Conservation (phyloP, 2,113 vertebrate species). For the Puntigrus tetrazona region DNA sequence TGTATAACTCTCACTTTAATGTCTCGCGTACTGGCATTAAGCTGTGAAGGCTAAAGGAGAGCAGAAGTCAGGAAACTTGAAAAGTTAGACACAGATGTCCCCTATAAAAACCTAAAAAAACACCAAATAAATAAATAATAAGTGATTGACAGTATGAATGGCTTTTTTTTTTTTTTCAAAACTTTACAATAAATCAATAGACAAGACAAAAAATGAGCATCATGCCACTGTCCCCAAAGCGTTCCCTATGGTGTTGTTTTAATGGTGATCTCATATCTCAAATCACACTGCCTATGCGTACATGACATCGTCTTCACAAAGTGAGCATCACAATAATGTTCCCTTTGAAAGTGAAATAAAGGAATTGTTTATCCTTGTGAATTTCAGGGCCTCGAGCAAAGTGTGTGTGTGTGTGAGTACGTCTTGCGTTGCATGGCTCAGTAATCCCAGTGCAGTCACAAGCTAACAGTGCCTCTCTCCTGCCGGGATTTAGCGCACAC, state of each 20-base stretch:
- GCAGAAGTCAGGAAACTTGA: not conserved
- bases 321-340: not conserved
- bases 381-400: not conserved
- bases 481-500: constrained; percentile 68
- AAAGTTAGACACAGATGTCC: not conserved
- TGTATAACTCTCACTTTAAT: constrained; percentile 10
- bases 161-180: not conserved
- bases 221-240: not conserved
- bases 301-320: not conserved
- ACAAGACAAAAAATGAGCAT: not conserved
- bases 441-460: constrained; percentile 63
- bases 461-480: constrained; percentile 58
- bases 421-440: constrained; percentile 53
- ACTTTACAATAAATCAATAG: not conserved
- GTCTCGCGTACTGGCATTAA: not conserved
- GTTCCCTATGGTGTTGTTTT: constrained; percentile 9
- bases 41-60: constrained; percentile 13
- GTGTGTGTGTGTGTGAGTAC: constrained; percentile 7
- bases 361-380: constrained; percentile 27
- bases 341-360: constrained; percentile 30
- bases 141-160: not conserved
- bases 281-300: not conserved
- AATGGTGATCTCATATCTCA: constrained; percentile 7
- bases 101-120: too few species aligned
- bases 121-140: not conserved